phyloP scores from a whole-genome alignment of 1,140 invertebrate genomes.

The Campoletis sonorensis region DNA sequence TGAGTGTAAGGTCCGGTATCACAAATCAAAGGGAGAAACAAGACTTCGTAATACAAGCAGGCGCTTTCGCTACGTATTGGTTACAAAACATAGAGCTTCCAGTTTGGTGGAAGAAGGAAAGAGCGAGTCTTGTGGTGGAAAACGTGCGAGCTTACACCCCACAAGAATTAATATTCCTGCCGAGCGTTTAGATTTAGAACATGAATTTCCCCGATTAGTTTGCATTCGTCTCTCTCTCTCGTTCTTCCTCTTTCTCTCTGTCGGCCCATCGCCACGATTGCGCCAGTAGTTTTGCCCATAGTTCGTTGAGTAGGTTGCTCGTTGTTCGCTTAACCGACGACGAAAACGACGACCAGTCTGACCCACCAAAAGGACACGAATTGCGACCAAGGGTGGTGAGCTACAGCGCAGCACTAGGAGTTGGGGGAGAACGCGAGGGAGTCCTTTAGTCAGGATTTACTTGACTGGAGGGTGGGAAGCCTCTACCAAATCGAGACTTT shows the following conservation, averaged over 20 bases:
- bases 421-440: not conserved
- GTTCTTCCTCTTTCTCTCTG: not conserved
- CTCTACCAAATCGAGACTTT: constrained; percentile 27
- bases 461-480: not conserved
- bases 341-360: not conserved
- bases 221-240: constrained; percentile 40
- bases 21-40: constrained; percentile 49
- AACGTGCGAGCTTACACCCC: constrained; percentile 4
- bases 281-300: constrained; percentile 4
- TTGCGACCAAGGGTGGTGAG: not conserved
- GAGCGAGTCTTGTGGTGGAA: constrained; percentile 8
- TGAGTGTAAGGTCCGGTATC: constrained; percentile 27
- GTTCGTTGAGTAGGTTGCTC: not conserved
- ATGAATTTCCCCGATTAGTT: constrained; percentile 57
- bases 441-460: constrained; percentile 18
- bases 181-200: constrained; percentile 55
- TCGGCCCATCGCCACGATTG: not conserved
- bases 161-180: constrained; percentile 55
- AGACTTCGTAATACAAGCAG: constrained; percentile 46
- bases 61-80: constrained; percentile 21
- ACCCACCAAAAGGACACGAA: not conserved
- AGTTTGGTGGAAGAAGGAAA: not conserved
- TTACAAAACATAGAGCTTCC: constrained; percentile 29
- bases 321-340: not conserved
- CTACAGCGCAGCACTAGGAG: not conserved